Evolutionary conservation across 2,113 vertebrate species (phyloP).

Genomic region (Clupea harengus): DNA sequence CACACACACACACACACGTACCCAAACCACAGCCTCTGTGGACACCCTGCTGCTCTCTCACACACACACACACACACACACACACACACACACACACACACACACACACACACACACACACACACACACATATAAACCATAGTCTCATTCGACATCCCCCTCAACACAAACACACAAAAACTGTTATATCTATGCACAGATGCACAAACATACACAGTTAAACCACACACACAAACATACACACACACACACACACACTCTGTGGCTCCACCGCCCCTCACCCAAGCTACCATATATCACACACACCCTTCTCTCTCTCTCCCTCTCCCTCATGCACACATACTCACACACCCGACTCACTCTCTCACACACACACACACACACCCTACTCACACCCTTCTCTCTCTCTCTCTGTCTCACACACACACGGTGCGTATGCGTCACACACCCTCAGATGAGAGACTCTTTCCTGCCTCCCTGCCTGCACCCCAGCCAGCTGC

Average conservation of each 20-base stretch:
- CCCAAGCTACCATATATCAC: background rate
- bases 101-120: background rate
- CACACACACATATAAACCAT: conserved; percentile 3
- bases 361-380: background rate
- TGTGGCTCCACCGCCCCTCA: background rate
- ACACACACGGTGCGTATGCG: background rate
- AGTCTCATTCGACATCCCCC: background rate
- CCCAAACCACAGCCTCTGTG: background rate
- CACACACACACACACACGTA: background rate
- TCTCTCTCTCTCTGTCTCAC: background rate
- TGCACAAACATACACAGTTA: background rate
- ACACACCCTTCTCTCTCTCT: background rate
- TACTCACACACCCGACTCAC: background rate
- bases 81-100: background rate
- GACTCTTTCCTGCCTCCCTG: conserved; percentile 31
- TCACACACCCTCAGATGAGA: background rate
- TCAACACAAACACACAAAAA: background rate
- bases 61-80: background rate
- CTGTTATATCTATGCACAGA: background rate
- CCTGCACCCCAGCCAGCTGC: too few species aligned
- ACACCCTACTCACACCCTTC: background rate
- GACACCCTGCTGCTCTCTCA: background rate
- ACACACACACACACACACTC: background rate
- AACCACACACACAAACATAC: background rate
- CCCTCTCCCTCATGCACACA: background rate